Base-by-base conservation (phyloP, 2,113 vertebrate genomes). In the Nerophis ophidion region DNA sequence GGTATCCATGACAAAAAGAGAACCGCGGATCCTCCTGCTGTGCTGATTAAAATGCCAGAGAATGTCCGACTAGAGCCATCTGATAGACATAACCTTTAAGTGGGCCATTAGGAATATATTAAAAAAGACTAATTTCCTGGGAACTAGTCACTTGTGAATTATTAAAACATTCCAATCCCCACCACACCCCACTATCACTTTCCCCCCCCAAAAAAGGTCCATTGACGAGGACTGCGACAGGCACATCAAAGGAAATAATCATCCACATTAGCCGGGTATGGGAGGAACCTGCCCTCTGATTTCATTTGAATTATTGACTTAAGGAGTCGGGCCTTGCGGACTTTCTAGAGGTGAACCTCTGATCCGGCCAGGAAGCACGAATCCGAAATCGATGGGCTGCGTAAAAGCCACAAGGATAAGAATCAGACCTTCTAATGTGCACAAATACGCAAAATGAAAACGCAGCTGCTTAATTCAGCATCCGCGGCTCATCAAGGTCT, bases 51-150 rank as follows among this genome's bases (percentile, higher is more conserved):
- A 83, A 87, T 84, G 76, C 85, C 83, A 83, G 58, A 16, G 57
- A 65, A 68, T 83, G 75, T 81, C 65, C 65, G 65, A 66, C 77
- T 75, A 72, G 60, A 86, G 76, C 79, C 77, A 87, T 86, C 85
- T 84, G 83, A 90, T 82, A 87, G 81, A 83, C 83, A 74, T 87
- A 87, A 87, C 86, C 82, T 89, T 88, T 86, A 84, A 89, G 80
- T 81, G 77, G 83, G 80, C 83, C 79, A 87, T 89, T 90, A 87
- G 83, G 78, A 87, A 87, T 87, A 85, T 87, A 90, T 90, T 87
- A 87, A 88, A 54, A 87, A 88, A 88, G 60, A 84, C 79, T 86
- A 48, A 89, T 90, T 89, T 87, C 85, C 86, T 85, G 76, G 69
- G 76, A 66, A 87, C 74, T 66, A 80, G 84, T 79, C 80, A 75